A percentile compares a stretch with the other conserved stretches of the same genome.
phyloP scores from a whole-genome alignment of 2,888 invertebrate genomes.

The Sclerodermus sp. region DNA sequence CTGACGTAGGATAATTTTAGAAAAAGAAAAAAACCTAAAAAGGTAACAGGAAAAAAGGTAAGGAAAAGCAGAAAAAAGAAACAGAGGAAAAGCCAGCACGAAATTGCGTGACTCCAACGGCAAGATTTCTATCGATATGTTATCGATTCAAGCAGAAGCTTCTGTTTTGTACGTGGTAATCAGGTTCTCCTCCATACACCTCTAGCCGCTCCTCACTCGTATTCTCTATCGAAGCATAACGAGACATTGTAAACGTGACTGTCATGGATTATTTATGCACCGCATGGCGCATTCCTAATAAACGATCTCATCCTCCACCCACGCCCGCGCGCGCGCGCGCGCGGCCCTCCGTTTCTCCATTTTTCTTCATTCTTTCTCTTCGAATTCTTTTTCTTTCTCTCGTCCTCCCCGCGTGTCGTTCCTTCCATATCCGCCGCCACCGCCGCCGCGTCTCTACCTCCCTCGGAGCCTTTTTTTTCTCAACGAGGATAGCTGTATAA shows the following conservation, averaged over 20 bases:
- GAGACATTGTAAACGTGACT: conserved; percentile 35
- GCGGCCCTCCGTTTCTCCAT: neutral
- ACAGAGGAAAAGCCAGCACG: neutral
- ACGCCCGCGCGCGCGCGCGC: conserved; percentile 11
- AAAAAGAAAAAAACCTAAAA: no score
- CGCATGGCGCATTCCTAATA: conserved; percentile 37
- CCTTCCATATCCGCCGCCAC: no score
- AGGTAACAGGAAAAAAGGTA: neutral
- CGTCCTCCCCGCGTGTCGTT: no score
- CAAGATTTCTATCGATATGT: conserved; percentile 1
- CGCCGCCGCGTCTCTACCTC: no score
- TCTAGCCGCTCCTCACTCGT: conserved; percentile 3
- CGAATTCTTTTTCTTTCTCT: no score
- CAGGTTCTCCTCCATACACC: conserved; percentile 20
- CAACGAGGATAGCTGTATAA: no score
- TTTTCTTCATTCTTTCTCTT: no score
- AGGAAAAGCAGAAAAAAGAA: neutral
- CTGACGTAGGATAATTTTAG: no score
- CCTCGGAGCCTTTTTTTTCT: no score
- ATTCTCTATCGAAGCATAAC: conserved; percentile 22
- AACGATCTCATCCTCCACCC: conserved; percentile 19
- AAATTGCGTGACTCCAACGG: neutral
- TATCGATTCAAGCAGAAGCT: no score
- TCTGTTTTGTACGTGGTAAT: conserved; percentile 15
- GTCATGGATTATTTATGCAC: conserved; percentile 39